A percentile compares a stretch with the other conserved stretches of the same genome.
Conservation (phyloP, 2,888 invertebrate genomes). For the Sminthurides aquaticus region DNA sequence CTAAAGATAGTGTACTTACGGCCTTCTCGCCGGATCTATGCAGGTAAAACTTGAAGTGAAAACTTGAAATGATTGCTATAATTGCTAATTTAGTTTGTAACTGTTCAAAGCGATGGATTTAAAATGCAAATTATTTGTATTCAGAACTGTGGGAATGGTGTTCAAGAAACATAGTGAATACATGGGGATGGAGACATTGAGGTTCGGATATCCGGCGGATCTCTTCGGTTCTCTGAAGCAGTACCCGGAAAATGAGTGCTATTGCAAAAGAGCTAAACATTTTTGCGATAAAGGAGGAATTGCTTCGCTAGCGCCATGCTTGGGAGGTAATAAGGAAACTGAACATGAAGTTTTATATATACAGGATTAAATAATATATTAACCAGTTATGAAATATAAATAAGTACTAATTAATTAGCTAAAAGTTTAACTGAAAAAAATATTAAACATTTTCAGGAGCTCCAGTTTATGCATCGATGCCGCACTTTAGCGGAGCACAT, state of each 20-base stretch:
- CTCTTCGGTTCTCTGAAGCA: conserved; percentile 61
- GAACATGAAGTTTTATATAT: not conserved
- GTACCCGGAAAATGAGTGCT: conserved; percentile 54
- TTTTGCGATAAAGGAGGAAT: conserved; percentile 35
- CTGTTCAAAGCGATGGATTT: too few relatives aligned
- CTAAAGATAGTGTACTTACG: conserved; percentile 58
- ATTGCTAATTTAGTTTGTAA: not conserved
- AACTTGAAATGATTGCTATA: not conserved
- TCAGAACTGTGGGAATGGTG: conserved; percentile 54
- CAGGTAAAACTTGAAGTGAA: conserved; percentile 12
- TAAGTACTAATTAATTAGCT: not conserved
- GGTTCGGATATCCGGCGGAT: conserved; percentile 55
- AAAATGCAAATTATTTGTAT: conserved; percentile 2
- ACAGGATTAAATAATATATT: too few relatives aligned
- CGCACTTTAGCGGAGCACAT: conserved; percentile 26
- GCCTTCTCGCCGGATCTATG: conserved; percentile 44
- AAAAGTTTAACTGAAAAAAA: too few relatives aligned
- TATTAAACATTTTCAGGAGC: conserved; percentile 19
- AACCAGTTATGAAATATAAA: too few relatives aligned
- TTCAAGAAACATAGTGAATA: conserved; percentile 57
- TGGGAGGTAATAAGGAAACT: conserved; percentile 27
- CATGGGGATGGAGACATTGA: conserved; percentile 60
- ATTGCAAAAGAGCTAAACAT: conserved; percentile 48
- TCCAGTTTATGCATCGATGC: conserved; percentile 21
- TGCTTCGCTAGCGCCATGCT: conserved; percentile 26